Base-by-base conservation (phyloP, 1,140 invertebrate genomes). In the Linepithema humile region DNA sequence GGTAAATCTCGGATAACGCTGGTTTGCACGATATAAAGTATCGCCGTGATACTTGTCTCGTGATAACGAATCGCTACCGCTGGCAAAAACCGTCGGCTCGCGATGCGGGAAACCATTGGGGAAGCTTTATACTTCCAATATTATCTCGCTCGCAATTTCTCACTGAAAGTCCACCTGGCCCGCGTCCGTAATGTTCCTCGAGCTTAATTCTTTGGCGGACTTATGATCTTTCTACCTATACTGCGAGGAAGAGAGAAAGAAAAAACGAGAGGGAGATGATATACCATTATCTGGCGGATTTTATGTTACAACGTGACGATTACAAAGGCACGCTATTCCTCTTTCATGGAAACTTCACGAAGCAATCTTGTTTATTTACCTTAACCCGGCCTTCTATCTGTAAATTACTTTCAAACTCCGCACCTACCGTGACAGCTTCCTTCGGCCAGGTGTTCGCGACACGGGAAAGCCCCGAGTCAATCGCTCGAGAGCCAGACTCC, bases 81-180 rank as follows among this genome's bases (percentile, higher is more conserved):
- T 12, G 65, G 35, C 57, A 50, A 70, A 20, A 80, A 83, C 38
- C 73, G 78, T 69, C 70, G 70, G 72, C 35, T 87, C 85, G 80
- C 70, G 80, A 78, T 62, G 64, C 38, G 86, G 83, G 85, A 83
- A 78, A 78, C 75, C 62, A 12, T 67, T 40, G 64, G 59, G 72
- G 20, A 72, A 77, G 70, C 83, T 80, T 88, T 72, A 88, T 75
- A 85, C 84, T 88, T 88, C 86, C 87, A 85, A 88, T 88, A 88
- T 82, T 85, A 85, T 88, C 86, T 85, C 43, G 65, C 17, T 38
- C 65, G 83, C 87, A 88, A 88, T 88, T 88, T 85, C 69, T 88
- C 72, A 55, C 57, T 32, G 59, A 17, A 50, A 57, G 35, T 70
- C 50, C 29, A 48, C 35, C 43, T 10, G 48, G 29, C 26, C 67